Evolutionary conservation across 2,888 invertebrate species (phyloP).

Genomic region (Hyles lineata): DNA sequence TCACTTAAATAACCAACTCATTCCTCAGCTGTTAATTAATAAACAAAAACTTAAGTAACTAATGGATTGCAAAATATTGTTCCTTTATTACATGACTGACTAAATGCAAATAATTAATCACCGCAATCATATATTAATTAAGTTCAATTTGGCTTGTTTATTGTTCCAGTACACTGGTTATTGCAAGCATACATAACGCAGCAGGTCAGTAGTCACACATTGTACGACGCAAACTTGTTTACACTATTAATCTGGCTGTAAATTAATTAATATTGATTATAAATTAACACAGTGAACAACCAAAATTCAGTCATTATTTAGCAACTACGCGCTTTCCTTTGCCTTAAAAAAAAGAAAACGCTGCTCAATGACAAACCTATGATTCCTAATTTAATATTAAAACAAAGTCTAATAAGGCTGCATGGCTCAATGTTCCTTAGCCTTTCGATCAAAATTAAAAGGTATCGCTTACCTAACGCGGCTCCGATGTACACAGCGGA

Average conservation of each 20-base stretch:
- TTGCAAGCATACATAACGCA: constrained; percentile 17
- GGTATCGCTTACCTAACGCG: constrained; percentile 41
- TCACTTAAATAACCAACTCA: no score
- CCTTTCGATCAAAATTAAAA: background rate
- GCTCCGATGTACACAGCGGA: constrained; percentile 35
- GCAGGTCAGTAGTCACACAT: background rate
- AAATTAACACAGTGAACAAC: no score
- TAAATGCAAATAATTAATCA: constrained; percentile 11
- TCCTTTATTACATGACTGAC: constrained; percentile 4
- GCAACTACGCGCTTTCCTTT: background rate
- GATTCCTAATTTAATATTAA: background rate
- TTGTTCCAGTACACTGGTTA: background rate
- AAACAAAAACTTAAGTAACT: background rate
- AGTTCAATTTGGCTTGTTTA: background rate
- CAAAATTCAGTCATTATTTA: no score
- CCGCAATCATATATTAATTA: constrained; percentile 10
- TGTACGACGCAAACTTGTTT: background rate
- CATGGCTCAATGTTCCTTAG: background rate
- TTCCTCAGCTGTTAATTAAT: no score
- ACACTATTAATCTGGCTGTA: background rate
- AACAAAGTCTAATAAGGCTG: background rate
- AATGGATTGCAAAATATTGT: background rate
- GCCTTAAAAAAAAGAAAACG: background rate
- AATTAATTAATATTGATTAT: background rate
- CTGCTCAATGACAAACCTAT: background rate